These are phyloP conservation scores for Sebastes schlegelii DNA, from an alignment of 2,113 vertebrate species.

Conservation along the genomic window DNA sequence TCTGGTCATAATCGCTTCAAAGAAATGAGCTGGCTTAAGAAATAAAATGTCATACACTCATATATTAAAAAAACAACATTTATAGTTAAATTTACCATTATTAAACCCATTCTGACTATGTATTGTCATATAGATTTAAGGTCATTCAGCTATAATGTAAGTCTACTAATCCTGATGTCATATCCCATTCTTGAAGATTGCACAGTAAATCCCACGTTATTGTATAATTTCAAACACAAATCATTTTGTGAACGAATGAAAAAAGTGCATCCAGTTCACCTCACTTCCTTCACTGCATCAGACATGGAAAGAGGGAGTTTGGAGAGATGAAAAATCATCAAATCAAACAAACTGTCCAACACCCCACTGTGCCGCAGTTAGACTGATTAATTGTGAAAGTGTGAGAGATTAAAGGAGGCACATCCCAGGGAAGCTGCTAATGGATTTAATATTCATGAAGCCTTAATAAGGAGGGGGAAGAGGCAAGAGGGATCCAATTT, in stretches of 20 bases:
- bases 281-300: conserved; percentile 17
- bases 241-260: not conserved
- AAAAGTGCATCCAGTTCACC: not conserved
- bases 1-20: not conserved
- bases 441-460: conserved; percentile 80
- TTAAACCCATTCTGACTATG: not conserved
- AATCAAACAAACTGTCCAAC: conserved; percentile 65
- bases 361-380: conserved; percentile 77
- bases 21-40: not conserved
- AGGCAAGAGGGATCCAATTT: conserved; percentile 75
- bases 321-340: conserved; percentile 51
- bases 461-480: conserved; percentile 53
- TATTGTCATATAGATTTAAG: not conserved
- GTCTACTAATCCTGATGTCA: not conserved
- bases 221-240: conserved; percentile 11
- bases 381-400: conserved; percentile 79
- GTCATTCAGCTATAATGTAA: not conserved
- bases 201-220: not conserved
- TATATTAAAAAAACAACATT: not conserved
- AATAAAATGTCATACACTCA: not conserved
- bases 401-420: conserved; percentile 77
- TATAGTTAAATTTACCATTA: not conserved
- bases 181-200: not conserved
- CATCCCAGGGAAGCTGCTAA: conserved; percentile 69
- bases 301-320: conserved; percentile 4